Evolutionary conservation across 2,797 vertebrate genomes (phyloP), one percentile per base, ranked within the genome.

Genomic region (Manis javanica): DNA sequence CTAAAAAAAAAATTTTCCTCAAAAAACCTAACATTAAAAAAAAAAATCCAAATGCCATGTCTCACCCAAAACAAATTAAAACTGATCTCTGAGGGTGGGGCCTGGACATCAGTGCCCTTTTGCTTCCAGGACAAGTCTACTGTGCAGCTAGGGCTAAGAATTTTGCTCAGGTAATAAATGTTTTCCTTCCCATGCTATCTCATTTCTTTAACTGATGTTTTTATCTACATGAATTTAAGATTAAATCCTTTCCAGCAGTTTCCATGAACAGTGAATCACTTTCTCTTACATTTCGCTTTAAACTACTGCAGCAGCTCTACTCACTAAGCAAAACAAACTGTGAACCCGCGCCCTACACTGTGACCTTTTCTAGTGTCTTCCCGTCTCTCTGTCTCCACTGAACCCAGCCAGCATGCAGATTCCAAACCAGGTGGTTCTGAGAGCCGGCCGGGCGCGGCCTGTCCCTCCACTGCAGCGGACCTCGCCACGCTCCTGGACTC

Each of bases 221-320:
- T 91, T 53, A 94, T 64, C 66, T 69, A 14, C 1, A 68, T 11
- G 74, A 82, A 95, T 53, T 81, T 74, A 63, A 46, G 81, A 92
- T 51, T 42, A 79, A 86, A 57, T 42, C 69, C 57, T 53, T 74
- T 29, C 82, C 39, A 53, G 51, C 37, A 59, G 51, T 78, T 91
- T 49, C 74, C 24, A 7, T 0, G 37, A 91, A 83, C 29, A 83
- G 24, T 12, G 31, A 83, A 53, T 94, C 29, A 63, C 31, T 23
- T 14, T 69, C 78, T 46, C 84, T 85, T 15, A 85, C 59, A 81
- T 46, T 94, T 75, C 81, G 57, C 81, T 81, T 87, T 71, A 68
- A 79, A 61, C 29, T 71, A 13, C 57, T 34, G 13, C 34, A 39
- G 71, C 68, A 31, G 26, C 15, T 69, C 13, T 79, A n/a, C 24